A percentile compares a stretch with the other conserved stretches of the same genome.
These are phyloP conservation scores for Pipistrellus nathusii DNA, from an alignment of 2,797 vertebrate species.

Conservation along the genomic window DNA sequence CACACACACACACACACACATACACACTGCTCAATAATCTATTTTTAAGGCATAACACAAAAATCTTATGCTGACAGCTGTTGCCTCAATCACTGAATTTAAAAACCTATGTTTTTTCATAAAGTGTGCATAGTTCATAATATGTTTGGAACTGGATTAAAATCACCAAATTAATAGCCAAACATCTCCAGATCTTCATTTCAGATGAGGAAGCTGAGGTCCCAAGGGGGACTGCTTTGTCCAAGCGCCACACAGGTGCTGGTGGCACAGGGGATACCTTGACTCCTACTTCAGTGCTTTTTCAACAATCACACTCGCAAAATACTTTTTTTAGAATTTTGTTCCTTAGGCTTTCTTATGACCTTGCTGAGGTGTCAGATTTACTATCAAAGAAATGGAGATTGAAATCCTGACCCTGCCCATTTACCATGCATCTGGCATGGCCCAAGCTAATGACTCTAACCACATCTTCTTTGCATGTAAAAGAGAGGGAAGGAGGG, in stretches of 20 bases:
- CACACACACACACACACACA: background rate
- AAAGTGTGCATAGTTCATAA: conserved; percentile 37
- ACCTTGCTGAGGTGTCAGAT: background rate
- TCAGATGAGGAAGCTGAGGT: background rate
- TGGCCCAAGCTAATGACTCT: background rate
- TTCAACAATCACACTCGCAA: background rate
- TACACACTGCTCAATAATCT: conserved; percentile 21
- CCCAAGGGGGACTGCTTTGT: too few species aligned
- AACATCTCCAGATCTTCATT: background rate
- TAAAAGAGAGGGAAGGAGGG: background rate
- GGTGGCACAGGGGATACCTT: too few species aligned
- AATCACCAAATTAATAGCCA: background rate
- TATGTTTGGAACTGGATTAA: conserved; percentile 11
- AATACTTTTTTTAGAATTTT: background rate
- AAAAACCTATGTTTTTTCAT: conserved; percentile 54
- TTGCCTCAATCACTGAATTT: conserved; percentile 60
- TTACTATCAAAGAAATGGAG: background rate
- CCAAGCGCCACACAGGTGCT: background rate
- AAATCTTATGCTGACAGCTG: conserved; percentile 53
- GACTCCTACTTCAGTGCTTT: background rate
- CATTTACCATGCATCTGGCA: background rate
- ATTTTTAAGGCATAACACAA: conserved; percentile 61
- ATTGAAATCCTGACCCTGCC: background rate
- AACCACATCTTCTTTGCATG: background rate
- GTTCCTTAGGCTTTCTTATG: background rate